Evolutionary conservation across 2,797 vertebrate species (phyloP).

Genomic region (Nasua narica): DNA sequence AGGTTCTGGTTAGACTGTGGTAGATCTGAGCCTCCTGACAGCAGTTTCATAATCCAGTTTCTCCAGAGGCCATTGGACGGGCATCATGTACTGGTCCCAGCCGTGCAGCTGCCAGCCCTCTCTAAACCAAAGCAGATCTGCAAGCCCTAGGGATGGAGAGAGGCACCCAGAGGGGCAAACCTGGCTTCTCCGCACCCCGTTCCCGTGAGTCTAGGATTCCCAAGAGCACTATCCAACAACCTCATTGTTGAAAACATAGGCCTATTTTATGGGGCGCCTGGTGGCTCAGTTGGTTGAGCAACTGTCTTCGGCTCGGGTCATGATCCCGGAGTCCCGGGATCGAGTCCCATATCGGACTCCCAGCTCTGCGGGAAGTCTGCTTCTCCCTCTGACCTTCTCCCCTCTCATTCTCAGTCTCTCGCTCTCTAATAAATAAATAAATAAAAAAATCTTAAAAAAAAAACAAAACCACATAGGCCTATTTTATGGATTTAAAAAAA

Average conservation of each 20-base stretch:
- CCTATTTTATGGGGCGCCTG: slow-evolving; percentile 58
- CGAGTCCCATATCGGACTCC: no score
- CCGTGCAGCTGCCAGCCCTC: neutral
- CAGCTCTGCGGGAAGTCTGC: no score
- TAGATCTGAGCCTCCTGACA: neutral
- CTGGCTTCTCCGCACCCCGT: neutral
- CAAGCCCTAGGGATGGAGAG: neutral
- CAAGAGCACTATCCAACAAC: slow-evolving; percentile 60
- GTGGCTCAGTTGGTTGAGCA: no score
- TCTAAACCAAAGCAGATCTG: neutral
- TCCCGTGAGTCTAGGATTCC: slow-evolving; percentile 29
- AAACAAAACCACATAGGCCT: slow-evolving; percentile 55
- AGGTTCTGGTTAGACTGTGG: neutral
- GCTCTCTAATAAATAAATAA: no score
- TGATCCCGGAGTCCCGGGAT: no score
- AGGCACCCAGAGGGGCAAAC: neutral
- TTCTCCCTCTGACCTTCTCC: no score
- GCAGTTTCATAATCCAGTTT: neutral
- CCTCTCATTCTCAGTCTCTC: no score
- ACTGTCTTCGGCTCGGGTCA: no score
- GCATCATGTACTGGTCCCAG: neutral
- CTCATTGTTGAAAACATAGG: slow-evolving; percentile 62
- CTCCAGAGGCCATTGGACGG: neutral
- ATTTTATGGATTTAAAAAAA: slow-evolving; percentile 45
- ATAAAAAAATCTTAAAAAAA: no score